Base-by-base conservation (phyloP, 2,888 invertebrate genomes). In the Busseola fusca region DNA sequence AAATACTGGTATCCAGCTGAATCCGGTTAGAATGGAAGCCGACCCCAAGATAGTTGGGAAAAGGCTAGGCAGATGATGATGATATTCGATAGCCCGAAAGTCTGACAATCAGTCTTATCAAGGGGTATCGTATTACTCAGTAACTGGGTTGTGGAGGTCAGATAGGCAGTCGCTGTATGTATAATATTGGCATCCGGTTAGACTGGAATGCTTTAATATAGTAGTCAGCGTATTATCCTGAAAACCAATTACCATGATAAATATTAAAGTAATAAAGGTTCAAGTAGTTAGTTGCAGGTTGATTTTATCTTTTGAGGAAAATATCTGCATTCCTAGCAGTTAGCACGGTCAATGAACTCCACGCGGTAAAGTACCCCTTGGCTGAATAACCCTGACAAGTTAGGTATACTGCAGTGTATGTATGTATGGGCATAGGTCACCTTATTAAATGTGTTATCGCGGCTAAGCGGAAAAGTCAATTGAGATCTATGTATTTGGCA, bases 261-360 rank as follows among this genome's bases (percentile, higher is more conserved):
- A 57, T 5, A 56, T 18, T 18, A 27, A 21, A 12, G 34, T 16
- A 42, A 37, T 45, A 18, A 25, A 50, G 52, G 40, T 42, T 42
- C 37, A n/a, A 37, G 16, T 25, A 21, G 4, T 16, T 4, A n/a
- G 27, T 1, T 48, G 27, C 42, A 63, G 9, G 7, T 54, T 27
- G 10, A 48, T n/a, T 27, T 60, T 58, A 54, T 40, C 54, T 54
- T 59, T 42, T 60, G 54, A 64, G 80, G 75, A 74, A 74, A 80
- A 64, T 59, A 64, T 54, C 65, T 74, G 66, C 75, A 74, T 62
- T 62, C 21, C n/a, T n/a, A 48, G 27, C 40, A n/a, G 18, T 37
- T 34, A 3, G 21, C 58, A 16, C n/a, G 14, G 75, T 40, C 66
- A 60, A 21, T 60, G 76, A 75, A 59, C 80, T 80, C 14, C 0